Evolutionary conservation across 2,888 invertebrate species (phyloP), one percentile per base, ranked within the genome.

Genomic region (Ptychoptera contaminata): DNA sequence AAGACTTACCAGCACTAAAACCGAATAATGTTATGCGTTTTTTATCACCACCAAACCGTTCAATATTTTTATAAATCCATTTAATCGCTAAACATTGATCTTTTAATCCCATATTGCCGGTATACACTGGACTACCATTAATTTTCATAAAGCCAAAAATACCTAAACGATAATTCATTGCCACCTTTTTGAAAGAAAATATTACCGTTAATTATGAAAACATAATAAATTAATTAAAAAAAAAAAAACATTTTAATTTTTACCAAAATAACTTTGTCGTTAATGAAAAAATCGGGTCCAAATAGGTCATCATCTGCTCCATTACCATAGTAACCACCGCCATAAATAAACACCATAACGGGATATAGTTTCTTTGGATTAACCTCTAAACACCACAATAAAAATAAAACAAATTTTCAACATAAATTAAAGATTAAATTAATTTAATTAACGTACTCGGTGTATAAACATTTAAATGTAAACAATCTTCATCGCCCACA

Each of bases 91-190:
- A 44, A 6, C 54, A 42, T 49, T 65, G 65, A 67, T 66, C 66
- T 47, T 64, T 66, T 1, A 67, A 45, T 0, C 64, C 66, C 48
- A 64, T 63, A 45, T 66, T 66, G 1, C 65, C 66, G 0, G 63
- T 58, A 10, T 64, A 50, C 12, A 57, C 54, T 0, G 58, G 54
- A 1, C 50, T 58, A 30, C 60, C 56, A 23, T 23, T 23, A 1
- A 65, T 51, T 44, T 63, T 63, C 59, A 66, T 61, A 43, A 66
- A 67, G 2, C 67, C 67, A 41, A 63, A 66, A 1, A 60, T 58
- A 0, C 63, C 63, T 1, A 65, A 11, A 9, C 67, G 55, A 37
- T 67, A 67, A 47, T 67, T 66, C 0, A 65, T 16, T 2, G 62
- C 59, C 0, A 67, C 61, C 32, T 37, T 10, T n/a, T n/a, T n/a